phyloP scores from a whole-genome alignment of 2,113 vertebrate genomes.

The Amphiprion percula region DNA sequence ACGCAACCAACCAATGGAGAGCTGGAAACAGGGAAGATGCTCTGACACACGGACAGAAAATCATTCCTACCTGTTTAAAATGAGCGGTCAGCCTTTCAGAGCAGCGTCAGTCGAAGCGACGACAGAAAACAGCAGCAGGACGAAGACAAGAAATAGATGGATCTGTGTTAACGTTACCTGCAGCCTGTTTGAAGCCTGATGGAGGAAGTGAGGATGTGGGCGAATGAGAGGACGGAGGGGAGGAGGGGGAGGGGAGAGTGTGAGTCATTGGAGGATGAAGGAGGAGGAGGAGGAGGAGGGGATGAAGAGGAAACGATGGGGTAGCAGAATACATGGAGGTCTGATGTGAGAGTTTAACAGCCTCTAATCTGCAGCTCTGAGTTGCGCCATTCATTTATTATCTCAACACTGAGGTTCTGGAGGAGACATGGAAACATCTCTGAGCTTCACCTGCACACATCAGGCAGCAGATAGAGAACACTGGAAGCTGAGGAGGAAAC shows the following conservation, averaged over 20 bases:
- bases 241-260: conserved; percentile 56
- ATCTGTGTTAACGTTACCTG: conserved; percentile 80
- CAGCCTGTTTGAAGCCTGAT: conserved; percentile 71
- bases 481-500: conserved; percentile 6
- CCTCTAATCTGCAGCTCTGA: background rate
- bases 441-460: conserved; percentile 27
- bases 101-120: conserved; percentile 16
- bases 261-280: conserved; percentile 80
- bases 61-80: conserved; percentile 52
- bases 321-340: conserved; percentile 16
- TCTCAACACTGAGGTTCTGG: background rate
- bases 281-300: conserved; percentile 55
- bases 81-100: too few species aligned
- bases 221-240: conserved; percentile 59
- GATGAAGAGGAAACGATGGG: conserved; percentile 60
- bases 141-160: conserved; percentile 61
- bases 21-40: conserved; percentile 52
- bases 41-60: conserved; percentile 16
- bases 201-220: conserved; percentile 66
- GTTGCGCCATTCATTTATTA: too few species aligned
- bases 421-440: conserved; percentile 1
- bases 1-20: conserved; percentile 62
- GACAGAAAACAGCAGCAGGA: conserved; percentile 54
- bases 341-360: background rate
- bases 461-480: conserved; percentile 34